Evolutionary conservation across 2,113 vertebrate species (phyloP).

Genomic region (Paedocypris sp.): DNA sequence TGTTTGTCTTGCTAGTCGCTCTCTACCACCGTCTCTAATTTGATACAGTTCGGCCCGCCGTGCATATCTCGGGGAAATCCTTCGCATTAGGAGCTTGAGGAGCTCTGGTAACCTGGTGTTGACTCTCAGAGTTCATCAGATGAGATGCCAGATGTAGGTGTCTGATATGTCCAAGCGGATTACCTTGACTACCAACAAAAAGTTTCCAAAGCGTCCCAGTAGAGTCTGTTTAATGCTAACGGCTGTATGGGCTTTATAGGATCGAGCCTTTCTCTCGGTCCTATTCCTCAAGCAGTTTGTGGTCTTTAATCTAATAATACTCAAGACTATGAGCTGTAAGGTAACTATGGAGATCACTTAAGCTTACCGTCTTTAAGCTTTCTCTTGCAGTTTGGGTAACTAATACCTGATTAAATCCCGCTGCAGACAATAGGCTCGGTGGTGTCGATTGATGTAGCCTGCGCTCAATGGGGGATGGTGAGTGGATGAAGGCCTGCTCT

Average conservation of each 20-base stretch:
- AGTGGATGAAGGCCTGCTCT: slow-evolving; percentile 86
- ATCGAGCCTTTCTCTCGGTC: slow-evolving; percentile 18
- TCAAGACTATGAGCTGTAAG: slow-evolving; percentile 32
- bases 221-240: slow-evolving; percentile 9
- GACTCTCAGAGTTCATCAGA: slow-evolving; percentile 6
- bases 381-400: slow-evolving; percentile 65
- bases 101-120: not conserved
- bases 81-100: not conserved
- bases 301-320: slow-evolving; percentile 32
- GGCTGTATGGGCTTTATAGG: slow-evolving; percentile 12
- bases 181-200: slow-evolving; percentile 15
- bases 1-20: not conserved
- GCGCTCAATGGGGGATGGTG: slow-evolving; percentile 67
- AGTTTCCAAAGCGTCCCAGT: not conserved
- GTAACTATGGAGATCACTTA: slow-evolving; percentile 26
- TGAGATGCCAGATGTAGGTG: slow-evolving; percentile 18
- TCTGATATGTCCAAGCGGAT: not conserved
- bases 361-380: slow-evolving; percentile 37
- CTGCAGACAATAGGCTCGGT: slow-evolving; percentile 75
- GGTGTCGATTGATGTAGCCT: slow-evolving; percentile 86
- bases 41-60: not conserved
- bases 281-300: not conserved
- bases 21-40: not conserved
- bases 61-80: slow-evolving; percentile 5
- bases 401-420: slow-evolving; percentile 90